These are phyloP conservation scores for Tonatia bakeri DNA, from an alignment of 2,113 vertebrate genomes.

Conservation along the genomic window DNA sequence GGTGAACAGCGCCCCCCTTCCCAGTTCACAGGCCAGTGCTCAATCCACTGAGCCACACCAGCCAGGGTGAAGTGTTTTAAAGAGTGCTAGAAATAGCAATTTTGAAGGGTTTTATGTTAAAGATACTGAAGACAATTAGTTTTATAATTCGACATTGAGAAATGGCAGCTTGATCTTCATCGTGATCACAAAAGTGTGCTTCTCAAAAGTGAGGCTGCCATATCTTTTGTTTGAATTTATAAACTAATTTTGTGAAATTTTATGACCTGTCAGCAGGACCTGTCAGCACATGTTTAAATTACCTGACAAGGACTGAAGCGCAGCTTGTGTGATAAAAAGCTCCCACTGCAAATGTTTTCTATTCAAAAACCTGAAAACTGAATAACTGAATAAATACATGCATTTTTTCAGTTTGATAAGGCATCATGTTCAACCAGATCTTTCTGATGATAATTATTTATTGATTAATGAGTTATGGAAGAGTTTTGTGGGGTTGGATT, in stretches of 20 bases:
- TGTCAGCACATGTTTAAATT: neutral
- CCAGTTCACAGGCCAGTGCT: too few species aligned
- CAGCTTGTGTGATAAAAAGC: neutral
- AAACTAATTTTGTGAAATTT: conserved; percentile 39
- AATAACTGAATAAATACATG: conserved; percentile 3
- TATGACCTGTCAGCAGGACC: neutral
- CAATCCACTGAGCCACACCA: too few species aligned
- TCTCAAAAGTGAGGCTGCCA: neutral
- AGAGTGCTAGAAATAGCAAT: conserved; percentile 26
- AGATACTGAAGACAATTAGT: neutral
- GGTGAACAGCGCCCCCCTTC: too few species aligned
- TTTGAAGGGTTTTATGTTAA: conserved; percentile 24
- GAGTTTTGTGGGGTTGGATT: neutral
- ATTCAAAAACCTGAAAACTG: conserved; percentile 6
- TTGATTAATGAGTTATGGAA: neutral
- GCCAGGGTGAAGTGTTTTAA: neutral
- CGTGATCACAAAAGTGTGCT: conserved; percentile 7
- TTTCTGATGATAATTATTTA: conserved; percentile 13
- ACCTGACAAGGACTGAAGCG: neutral
- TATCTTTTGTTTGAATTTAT: conserved; percentile 1
- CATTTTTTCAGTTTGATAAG: neutral
- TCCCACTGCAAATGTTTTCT: neutral
- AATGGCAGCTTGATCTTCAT: neutral
- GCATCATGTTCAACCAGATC: neutral
- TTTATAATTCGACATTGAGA: conserved; percentile 3